Conservation (phyloP, 2,888 invertebrate species). For the Pardosa pseudoannulata region DNA sequence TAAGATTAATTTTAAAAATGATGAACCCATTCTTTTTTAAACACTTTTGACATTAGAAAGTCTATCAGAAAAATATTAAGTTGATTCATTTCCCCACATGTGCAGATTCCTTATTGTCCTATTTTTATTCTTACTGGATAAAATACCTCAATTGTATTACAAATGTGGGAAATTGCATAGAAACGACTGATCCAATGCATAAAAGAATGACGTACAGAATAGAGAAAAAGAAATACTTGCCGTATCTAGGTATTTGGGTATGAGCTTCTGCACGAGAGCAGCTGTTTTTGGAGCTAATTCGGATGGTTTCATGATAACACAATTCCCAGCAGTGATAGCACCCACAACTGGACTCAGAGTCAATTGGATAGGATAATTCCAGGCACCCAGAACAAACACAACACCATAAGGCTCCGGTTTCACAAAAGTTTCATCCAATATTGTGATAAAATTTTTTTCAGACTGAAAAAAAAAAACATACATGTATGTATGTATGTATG, state of each 20-base stretch:
- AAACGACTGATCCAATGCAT: no score
- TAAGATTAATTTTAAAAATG: no score
- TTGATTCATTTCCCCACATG: no score
- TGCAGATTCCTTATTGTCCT: no score
- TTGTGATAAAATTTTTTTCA: slow-evolving; percentile 77
- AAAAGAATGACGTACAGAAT: no score
- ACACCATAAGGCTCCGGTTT: slow-evolving; percentile 93
- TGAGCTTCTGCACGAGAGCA: slow-evolving; percentile 83
- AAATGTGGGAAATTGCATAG: no score
- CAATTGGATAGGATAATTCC: slow-evolving; percentile 81
- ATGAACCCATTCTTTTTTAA: no score
- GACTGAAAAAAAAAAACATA: slow-evolving; percentile 74
- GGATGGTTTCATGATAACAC: slow-evolving; percentile 82
- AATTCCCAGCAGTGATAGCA: slow-evolving; percentile 91
- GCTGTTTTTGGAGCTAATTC: slow-evolving; percentile 88
- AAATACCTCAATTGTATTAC: no score
- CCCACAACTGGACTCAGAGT: slow-evolving; percentile 80
- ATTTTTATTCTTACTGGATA: no score
- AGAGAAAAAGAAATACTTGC: slow-evolving; percentile 74
- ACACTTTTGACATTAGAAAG: no score
- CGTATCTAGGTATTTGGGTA: slow-evolving; percentile 91
- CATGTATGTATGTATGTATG: no score
- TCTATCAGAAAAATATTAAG: no score
- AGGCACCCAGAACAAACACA: slow-evolving; percentile 82
- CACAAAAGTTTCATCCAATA: slow-evolving; percentile 79